Evolutionary conservation across 2,797 vertebrate species (phyloP).

Genomic region (Pseudochromis fuscus): DNA sequence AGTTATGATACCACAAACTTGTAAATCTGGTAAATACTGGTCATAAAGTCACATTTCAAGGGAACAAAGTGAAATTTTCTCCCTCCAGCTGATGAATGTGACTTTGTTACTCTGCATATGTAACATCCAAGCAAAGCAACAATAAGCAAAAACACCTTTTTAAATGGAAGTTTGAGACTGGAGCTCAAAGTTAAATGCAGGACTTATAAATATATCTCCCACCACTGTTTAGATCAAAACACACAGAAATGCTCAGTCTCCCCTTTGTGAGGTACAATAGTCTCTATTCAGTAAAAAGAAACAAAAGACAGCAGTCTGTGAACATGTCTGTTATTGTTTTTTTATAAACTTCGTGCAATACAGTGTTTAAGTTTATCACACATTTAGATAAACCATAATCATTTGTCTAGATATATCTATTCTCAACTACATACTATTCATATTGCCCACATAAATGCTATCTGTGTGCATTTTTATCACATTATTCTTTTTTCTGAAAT

Average conservation of each 20-base stretch:
- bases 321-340: constrained; percentile 77
- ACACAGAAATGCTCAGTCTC: constrained; percentile 6
- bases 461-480: constrained; percentile 82
- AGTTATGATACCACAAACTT: too few relatives aligned
- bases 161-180: neutral
- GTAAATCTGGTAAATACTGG: too few relatives aligned
- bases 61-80: too few relatives aligned
- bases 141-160: too few relatives aligned
- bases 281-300: constrained; percentile 44
- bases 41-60: too few relatives aligned
- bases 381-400: constrained; percentile 87
- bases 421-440: constrained; percentile 86
- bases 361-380: constrained; percentile 88
- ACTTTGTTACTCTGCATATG: neutral
- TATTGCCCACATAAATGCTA: constrained; percentile 87
- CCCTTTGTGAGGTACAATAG: neutral
- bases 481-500: constrained; percentile 80
- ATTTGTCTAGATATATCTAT: constrained; percentile 85
- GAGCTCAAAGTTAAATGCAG: neutral
- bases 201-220: neutral
- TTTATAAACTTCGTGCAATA: constrained; percentile 89
- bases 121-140: neutral
- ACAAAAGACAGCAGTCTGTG: constrained; percentile 81
- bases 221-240: constrained; percentile 10
- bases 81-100: too few relatives aligned